Evolutionary conservation across 2,797 vertebrate species (phyloP), one percentile per base, ranked within the genome.

Genomic region (Tadarida brasiliensis): DNA sequence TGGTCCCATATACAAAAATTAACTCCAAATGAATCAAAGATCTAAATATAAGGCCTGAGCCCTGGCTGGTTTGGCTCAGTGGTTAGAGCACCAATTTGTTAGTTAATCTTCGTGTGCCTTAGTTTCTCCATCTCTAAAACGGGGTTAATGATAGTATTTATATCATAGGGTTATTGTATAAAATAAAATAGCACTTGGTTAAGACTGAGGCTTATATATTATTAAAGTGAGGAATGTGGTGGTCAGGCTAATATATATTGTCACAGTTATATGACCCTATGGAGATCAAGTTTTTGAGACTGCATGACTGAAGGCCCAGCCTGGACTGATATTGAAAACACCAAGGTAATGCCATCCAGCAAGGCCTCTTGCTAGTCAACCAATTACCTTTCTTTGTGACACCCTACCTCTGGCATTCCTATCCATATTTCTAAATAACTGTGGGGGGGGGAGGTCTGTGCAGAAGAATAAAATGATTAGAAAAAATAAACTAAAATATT

Each of bases 281-380:
- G 74, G n/a, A 88, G 90, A 96, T 94, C 82, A 94, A 87, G 85
- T 94, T 93, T 95, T 87, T 78, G 44, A 87, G 84, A 71, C 28
- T 65, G 33, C 33, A 93, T 77, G 57, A 93, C 49, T 28, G n/a
- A 91, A 92, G 49, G 88, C 70, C 39, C 83, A 86, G 15, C 26
- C 59, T 93, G 61, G 28, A 94, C 33, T 26, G 20, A 93, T 17
- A 59, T 68, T 76, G 54, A 93, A 81, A 96, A 39, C 20, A 91
- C 7, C 63, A 68, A 90, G 28, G 67, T 71, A 95, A 93, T 54
- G 56, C 17, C 85, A 94, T 47, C 2, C 51, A 88, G 49, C 44
- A 63, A 96, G 51, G 47, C n/a, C 68, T 82, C 49, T 26, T 67
- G 77, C 44, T 63, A 85, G 63, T 16, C 57, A 91, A 59, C 14